Conservation (phyloP, 2,888 invertebrate genomes). For the Netelia virgata region DNA sequence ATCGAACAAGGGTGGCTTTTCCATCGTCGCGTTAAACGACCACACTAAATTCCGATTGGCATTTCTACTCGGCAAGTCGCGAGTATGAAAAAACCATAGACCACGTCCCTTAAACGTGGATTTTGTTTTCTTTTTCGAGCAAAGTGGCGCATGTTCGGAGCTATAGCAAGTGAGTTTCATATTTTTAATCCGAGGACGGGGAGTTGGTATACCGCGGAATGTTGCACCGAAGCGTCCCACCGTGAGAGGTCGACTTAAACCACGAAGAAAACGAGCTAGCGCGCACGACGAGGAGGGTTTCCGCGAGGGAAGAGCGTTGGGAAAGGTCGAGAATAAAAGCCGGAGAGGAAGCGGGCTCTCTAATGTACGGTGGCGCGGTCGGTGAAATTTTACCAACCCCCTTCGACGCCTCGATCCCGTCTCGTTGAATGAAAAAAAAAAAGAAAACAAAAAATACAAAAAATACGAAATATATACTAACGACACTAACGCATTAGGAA, state of each 20-base stretch:
- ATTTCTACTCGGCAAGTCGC: constrained; percentile 33
- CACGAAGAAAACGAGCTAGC: constrained; percentile 25
- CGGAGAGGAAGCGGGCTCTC: constrained; percentile 17
- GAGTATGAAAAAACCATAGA: no score
- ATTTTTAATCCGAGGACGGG: constrained; percentile 16
- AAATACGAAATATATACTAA: constrained; percentile 4
- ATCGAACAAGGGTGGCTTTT: not conserved
- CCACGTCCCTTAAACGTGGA: no score
- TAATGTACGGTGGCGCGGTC: constrained; percentile 35
- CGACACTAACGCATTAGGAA: not conserved
- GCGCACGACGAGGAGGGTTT: not conserved
- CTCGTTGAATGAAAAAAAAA: constrained; percentile 4
- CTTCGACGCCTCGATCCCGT: constrained; percentile 25
- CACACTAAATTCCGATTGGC: not conserved
- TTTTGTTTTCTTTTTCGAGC: no score
- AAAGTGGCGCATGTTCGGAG: no score
- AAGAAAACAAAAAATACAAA: no score
- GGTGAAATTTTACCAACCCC: constrained; percentile 49
- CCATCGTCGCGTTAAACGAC: not conserved
- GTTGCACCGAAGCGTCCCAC: not conserved
- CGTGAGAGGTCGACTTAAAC: constrained; percentile 26
- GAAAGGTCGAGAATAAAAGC: constrained; percentile 33
- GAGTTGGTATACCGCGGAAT: not conserved
- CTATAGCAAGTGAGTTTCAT: not conserved
- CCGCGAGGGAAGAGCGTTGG: not conserved